Percentiles rank a stretch among this genome's conserved stretches.
phyloP scores from a whole-genome alignment of 2,797 vertebrate species.

The Acanthurus leucopareius region DNA sequence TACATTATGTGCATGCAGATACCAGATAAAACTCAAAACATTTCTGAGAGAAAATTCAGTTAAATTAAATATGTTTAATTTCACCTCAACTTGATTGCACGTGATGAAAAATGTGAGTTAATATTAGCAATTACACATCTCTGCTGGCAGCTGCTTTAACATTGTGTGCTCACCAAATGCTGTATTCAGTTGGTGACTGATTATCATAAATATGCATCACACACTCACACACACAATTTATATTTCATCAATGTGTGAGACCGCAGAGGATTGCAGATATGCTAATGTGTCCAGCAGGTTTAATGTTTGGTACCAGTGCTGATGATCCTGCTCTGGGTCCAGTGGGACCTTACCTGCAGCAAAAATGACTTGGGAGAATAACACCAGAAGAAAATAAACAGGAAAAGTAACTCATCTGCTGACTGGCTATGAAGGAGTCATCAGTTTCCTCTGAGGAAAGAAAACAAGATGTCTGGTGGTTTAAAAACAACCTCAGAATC shows the following conservation, averaged over 20 bases:
- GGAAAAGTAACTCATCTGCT: slow-evolving; percentile 25
- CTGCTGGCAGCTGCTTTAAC: slow-evolving; percentile 50
- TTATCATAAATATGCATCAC: slow-evolving; percentile 72
- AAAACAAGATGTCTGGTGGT: slow-evolving; percentile 6
- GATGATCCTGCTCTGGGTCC: slow-evolving; percentile 56
- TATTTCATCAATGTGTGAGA: slow-evolving; percentile 65
- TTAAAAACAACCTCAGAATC: slow-evolving; percentile 51
- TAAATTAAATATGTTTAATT: slow-evolving; percentile 29
- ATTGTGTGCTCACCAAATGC: slow-evolving; percentile 26
- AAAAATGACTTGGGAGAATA: slow-evolving; percentile 60
- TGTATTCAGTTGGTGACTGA: slow-evolving; percentile 38
- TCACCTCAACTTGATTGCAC: slow-evolving; percentile 45
- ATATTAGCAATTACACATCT: slow-evolving; percentile 44
- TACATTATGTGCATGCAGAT: not conserved
- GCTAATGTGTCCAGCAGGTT: slow-evolving; percentile 73
- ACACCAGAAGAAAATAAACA: slow-evolving; percentile 57
- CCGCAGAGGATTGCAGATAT: slow-evolving; percentile 70
- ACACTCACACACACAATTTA: slow-evolving; percentile 49
- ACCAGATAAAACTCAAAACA: not conserved
- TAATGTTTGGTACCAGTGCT: slow-evolving; percentile 45
- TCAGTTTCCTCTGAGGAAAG: slow-evolving; percentile 43
- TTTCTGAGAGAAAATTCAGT: slow-evolving; percentile 12
- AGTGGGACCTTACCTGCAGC: slow-evolving; percentile 63
- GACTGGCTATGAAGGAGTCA: slow-evolving; percentile 39
- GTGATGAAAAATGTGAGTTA: slow-evolving; percentile 47